Evolutionary conservation across 1,140 invertebrate species (phyloP), one percentile per base, ranked within the genome.

Genomic region (Lasaia peninsularis): DNA sequence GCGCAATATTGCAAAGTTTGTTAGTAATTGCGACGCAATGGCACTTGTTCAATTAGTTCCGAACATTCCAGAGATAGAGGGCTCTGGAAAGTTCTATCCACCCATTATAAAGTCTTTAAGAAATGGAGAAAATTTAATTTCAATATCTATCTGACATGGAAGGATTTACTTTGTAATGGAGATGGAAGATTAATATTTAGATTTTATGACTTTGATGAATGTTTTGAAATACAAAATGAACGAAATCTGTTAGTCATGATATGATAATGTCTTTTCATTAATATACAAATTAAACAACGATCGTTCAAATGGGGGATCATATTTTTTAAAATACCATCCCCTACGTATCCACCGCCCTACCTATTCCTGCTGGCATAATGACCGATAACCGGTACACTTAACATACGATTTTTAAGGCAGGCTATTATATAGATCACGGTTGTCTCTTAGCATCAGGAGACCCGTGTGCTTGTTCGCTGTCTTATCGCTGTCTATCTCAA

Each of bases 91-190:
- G 54, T 72, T 69, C 62, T 49, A 63, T 58, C 37, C 58, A 35
- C 55, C 70, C 65, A 73, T 73, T 73, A 73, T 73, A 67, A 73
- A 73, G 64, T 69, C 67, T 69, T 67, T 65, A 60, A 63, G 62
- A 60, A 63, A 54, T 51, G 60, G 52, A 34, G 65, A 73, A 73
- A 65, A 73, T 69, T 72, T 65, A 72, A 61, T 72, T 70, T 67
- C 64, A 67, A 70, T 73, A 67, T 70, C 62, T 70, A 69, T 69
- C 67, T 64, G 62, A 69, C 61, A 62, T 64, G 35, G 56, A 52
- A 40, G 50, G 58, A 58, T 60, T 68, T 68, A 62, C 54, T 65
- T 55, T 37, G 37, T 48, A 40, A 40, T 40, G 37, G 37, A 40
- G 54, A 62, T 56, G 44, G 50, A 58, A 60, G 57, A 69, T 62